A percentile compares a stretch with the other conserved stretches of the same genome.
Evolutionary conservation across 2,888 invertebrate genomes (phyloP).

Genomic region (Sphecodes monilicornis): DNA sequence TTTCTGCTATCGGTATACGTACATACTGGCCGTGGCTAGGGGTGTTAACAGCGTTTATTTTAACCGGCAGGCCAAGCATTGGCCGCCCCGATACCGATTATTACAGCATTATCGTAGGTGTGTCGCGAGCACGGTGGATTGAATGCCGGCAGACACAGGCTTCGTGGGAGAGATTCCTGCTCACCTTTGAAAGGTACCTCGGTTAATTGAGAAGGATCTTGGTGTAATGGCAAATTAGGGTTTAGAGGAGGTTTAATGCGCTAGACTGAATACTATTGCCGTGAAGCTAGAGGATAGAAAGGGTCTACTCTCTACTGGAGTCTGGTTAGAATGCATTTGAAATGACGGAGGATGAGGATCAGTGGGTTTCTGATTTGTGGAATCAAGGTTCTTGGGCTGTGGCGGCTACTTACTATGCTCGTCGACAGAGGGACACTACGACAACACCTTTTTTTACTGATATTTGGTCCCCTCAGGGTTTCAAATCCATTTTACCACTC

Average conservation of each 20-base stretch:
- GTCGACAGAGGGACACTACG: too few species aligned
- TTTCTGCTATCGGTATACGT: conserved; percentile 25
- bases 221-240: neutral
- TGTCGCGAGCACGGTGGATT: conserved; percentile 34
- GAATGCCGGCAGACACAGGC: conserved; percentile 32
- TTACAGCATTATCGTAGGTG: conserved; percentile 55
- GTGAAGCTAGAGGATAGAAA: too few species aligned
- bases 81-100: conserved; percentile 45
- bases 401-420: too few species aligned
- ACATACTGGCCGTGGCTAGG: conserved; percentile 10
- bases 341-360: neutral
- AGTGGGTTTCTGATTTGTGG: too few species aligned
- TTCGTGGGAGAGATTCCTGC: conserved; percentile 41
- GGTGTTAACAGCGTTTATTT: conserved; percentile 57
- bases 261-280: neutral
- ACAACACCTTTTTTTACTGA: too few species aligned
- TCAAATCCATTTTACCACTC: too few species aligned
- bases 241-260: neutral
- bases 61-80: conserved; percentile 28
- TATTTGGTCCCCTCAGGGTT: too few species aligned
- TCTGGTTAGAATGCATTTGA: neutral
- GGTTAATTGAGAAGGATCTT: neutral
- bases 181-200: too few species aligned
- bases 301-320: neutral
- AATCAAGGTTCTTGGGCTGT: too few species aligned